These are phyloP conservation scores for Tipula lateralis DNA, from an alignment of 2,888 invertebrate species.

Conservation along the genomic window DNA sequence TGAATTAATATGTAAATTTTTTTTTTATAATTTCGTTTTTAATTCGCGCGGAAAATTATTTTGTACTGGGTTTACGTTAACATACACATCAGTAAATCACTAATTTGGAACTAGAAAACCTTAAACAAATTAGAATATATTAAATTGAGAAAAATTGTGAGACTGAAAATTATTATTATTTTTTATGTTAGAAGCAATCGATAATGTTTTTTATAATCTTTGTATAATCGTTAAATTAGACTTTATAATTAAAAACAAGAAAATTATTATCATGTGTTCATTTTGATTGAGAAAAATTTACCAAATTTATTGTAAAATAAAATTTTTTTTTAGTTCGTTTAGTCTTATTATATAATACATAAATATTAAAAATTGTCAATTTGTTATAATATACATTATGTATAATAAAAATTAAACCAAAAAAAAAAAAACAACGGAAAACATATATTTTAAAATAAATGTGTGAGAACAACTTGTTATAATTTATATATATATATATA, in stretches of 20 bases:
- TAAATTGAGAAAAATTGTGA: slow-evolving; percentile 16
- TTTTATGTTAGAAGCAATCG: slow-evolving; percentile 9
- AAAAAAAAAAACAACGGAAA: background rate
- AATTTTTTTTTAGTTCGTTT: background rate
- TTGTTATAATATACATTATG: background rate
- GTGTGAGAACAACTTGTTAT: background rate
- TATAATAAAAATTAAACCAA: background rate
- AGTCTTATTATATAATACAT: background rate
- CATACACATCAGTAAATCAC: background rate
- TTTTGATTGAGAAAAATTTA: background rate
- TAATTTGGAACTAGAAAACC: background rate
- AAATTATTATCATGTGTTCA: background rate
- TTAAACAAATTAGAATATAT: background rate
- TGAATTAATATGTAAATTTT: slow-evolving; percentile 15
- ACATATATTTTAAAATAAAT: background rate
- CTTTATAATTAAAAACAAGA: background rate
- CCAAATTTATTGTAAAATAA: background rate
- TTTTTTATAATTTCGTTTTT: background rate
- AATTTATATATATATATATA: too few relatives aligned
- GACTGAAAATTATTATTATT: slow-evolving; percentile 14
- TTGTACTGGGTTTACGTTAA: background rate
- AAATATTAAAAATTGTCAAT: background rate
- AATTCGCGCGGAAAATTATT: background rate
- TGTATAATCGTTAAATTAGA: background rate
- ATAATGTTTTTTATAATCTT: background rate